Percentiles rank a stretch among this genome's conserved stretches.
These are phyloP conservation scores for Phyllostomus hastatus DNA, from an alignment of 2,113 vertebrate genomes.

Conservation along the genomic window DNA sequence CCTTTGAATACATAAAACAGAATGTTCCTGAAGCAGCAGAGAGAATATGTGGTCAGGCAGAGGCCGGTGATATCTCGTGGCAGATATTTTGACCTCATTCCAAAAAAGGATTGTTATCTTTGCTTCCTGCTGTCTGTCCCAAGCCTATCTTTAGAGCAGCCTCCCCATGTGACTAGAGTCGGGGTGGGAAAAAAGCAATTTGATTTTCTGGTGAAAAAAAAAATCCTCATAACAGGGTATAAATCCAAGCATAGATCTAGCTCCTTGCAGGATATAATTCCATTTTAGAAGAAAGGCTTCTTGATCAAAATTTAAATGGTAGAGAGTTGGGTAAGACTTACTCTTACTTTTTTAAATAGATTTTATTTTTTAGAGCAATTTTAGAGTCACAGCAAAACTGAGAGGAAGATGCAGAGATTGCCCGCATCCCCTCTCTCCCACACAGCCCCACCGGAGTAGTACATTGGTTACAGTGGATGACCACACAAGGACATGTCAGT, in stretches of 20 bases:
- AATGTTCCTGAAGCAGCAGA: neutral
- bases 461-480: neutral
- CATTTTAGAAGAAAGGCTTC: neutral
- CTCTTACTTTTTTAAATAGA: neutral
- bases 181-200: neutral
- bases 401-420: neutral
- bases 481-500: neutral
- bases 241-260: neutral
- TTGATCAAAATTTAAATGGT: neutral
- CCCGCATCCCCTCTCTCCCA: accelerated
- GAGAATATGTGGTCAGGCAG: neutral
- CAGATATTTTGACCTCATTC: neutral
- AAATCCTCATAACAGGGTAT: neutral
- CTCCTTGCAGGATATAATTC: neutral
- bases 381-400: neutral
- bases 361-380: neutral
- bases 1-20: neutral
- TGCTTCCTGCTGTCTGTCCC: neutral
- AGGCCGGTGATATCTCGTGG: neutral
- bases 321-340: neutral
- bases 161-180: neutral
- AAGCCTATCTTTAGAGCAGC: neutral
- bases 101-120: neutral
- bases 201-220: neutral
- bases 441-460: neutral